Conservation (phyloP, 1,140 invertebrate genomes). For the Acromyrmex heyeri region DNA sequence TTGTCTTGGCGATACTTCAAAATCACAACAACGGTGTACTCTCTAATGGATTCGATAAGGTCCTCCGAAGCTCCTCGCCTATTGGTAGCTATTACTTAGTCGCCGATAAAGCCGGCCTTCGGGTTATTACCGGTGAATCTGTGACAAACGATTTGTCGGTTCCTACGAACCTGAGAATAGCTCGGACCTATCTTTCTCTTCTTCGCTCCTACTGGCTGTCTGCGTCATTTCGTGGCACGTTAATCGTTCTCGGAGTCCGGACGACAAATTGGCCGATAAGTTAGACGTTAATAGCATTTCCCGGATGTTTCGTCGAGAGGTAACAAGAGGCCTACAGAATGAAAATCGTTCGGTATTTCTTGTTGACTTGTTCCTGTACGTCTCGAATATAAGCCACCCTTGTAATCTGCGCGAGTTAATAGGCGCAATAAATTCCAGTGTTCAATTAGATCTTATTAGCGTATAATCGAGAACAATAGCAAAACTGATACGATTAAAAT, state of each 20-base stretch:
- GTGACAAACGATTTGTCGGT: conserved; percentile 75
- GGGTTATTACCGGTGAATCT: conserved; percentile 74
- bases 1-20: conserved; percentile 67
- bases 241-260: conserved; percentile 63
- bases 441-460: conserved; percentile 56
- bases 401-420: conserved; percentile 48
- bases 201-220: conserved; percentile 30
- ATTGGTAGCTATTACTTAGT: conserved; percentile 82
- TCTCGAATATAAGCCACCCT: not conserved
- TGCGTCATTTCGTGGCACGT: conserved; percentile 62
- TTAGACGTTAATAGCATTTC: conserved; percentile 76
- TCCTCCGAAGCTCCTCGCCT: conserved; percentile 58
- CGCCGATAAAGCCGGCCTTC: conserved; percentile 73
- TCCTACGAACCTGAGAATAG: conserved; percentile 45
- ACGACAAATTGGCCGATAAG: conserved; percentile 79
- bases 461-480: conserved; percentile 38
- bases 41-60: conserved; percentile 80
- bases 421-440: conserved; percentile 28
- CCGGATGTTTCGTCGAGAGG: conserved; percentile 61
- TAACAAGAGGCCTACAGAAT: conserved; percentile 34
- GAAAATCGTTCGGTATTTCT: conserved; percentile 61
- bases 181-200: conserved; percentile 49
- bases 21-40: conserved; percentile 67
- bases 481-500: conserved; percentile 35
- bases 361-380: not conserved